Evolutionary conservation across 2,888 invertebrate species (phyloP).

Genomic region (Caenorhabditis imperialis): DNA sequence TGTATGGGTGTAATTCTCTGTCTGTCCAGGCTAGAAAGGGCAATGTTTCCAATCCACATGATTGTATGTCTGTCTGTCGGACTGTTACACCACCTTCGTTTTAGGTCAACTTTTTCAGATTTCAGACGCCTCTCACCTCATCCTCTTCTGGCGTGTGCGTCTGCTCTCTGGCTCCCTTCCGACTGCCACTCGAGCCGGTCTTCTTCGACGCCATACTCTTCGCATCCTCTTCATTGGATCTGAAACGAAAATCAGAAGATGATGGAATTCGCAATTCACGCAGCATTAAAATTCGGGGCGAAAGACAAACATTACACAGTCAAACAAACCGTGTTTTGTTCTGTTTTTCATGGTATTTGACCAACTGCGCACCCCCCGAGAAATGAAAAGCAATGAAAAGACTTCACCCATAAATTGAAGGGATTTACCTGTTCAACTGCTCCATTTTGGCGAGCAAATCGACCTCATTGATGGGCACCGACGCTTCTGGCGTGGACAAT

Average conservation of each 20-base stretch:
- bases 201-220: constrained; percentile 71
- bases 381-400: neutral
- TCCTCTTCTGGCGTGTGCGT: constrained; percentile 58
- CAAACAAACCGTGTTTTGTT: constrained; percentile 16
- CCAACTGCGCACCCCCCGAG: constrained; percentile 28
- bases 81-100: too few relatives aligned
- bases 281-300: too few relatives aligned
- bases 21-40: too few relatives aligned
- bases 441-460: constrained; percentile 75
- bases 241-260: too few relatives aligned
- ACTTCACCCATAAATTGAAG: neutral
- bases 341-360: constrained; percentile 26
- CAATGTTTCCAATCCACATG: too few relatives aligned
- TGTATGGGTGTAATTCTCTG: too few relatives aligned
- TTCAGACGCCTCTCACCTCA: constrained; percentile 33
- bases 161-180: constrained; percentile 60
- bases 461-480: constrained; percentile 60
- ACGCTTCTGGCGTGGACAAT: constrained; percentile 42
- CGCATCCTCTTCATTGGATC: constrained; percentile 75
- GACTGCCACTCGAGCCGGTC: constrained; percentile 64
- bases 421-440: constrained; percentile 73
- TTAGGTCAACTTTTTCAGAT: too few relatives aligned
- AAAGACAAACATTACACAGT: too few relatives aligned
- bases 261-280: too few relatives aligned
- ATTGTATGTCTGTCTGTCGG: too few relatives aligned